Percentiles rank a stretch among this genome's conserved stretches.
Conservation (phyloP, 2,888 invertebrate species). For the Acleris laterana region DNA sequence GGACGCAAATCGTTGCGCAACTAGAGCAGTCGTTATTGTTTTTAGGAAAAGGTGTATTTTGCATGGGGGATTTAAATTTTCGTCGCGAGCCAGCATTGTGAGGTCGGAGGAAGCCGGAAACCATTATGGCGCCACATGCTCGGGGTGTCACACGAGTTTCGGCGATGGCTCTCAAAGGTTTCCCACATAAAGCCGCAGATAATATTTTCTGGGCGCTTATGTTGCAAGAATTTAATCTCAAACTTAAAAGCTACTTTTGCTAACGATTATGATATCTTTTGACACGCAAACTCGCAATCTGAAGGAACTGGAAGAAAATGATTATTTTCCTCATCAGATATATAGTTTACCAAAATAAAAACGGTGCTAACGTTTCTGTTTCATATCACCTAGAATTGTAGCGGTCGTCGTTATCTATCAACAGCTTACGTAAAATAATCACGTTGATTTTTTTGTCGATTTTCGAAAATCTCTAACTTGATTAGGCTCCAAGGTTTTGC, state of each 20-base stretch:
- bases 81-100: slow-evolving; percentile 67
- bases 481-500: no score
- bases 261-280: slow-evolving; percentile 28
- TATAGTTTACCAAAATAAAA: not conserved
- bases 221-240: slow-evolving; percentile 17
- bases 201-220: slow-evolving; percentile 34
- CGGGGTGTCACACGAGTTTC: slow-evolving; percentile 64
- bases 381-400: no score
- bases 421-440: no score
- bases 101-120: slow-evolving; percentile 74
- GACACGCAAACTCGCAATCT: slow-evolving; percentile 30
- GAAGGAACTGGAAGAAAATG: slow-evolving; percentile 1
- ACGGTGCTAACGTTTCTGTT: no score
- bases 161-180: slow-evolving; percentile 59
- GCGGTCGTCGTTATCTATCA: no score
- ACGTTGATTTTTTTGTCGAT: no score
- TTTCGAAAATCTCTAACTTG: no score
- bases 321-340: not conserved
- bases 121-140: slow-evolving; percentile 75
- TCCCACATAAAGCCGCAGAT: slow-evolving; percentile 41
- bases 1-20: slow-evolving; percentile 43
- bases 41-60: slow-evolving; percentile 52
- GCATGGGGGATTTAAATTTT: slow-evolving; percentile 64
- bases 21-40: slow-evolving; percentile 53
- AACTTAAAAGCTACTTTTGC: slow-evolving; percentile 28